Evolutionary conservation across 2,113 vertebrate species (phyloP), one percentile per base, ranked within the genome.

Genomic region (Verasper variegatus): DNA sequence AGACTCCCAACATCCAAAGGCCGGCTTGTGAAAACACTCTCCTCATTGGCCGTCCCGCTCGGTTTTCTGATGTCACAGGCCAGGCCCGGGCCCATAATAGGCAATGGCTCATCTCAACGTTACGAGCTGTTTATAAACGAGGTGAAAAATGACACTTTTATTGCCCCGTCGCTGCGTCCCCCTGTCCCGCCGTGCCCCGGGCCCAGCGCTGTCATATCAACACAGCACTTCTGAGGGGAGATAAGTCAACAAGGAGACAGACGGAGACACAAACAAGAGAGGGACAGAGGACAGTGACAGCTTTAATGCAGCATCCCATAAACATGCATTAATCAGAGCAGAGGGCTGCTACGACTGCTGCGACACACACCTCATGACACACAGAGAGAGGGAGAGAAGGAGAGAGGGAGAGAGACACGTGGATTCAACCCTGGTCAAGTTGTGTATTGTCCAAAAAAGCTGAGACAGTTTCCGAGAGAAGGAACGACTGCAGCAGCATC

Each of bases 131-230:
- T 93, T 92, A 93, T 73, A 87, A 86, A 71, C 12, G 13, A 81
- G 75, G 86, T 90, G 88, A 91, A 90, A 91, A 93, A 92, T 82
- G 86, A 88, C 87, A 89, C 86, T 91, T 94, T 94, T 92, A 93
- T 92, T 93, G 84, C 76, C 21, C 55, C 57, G 4, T 42, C 51
- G 76, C 75, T 37, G 65, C 61, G 37, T 77, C 83, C 68, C 74
- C 66, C 72, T 77, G 70, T 89, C 86, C 82, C 71, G 64, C 69
- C 18, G 3, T 68, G 68, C 18, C 76, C 84, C 37, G 0, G 21
- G n/a, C 49, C 71, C 56, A 55, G n/a, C 84, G 72, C 68, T 74
- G 86, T 79, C 81, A 80, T 67, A 82, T 89, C 72, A 74, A 17
- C 31, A 76, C 65, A 81, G 78, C 65, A 56, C 68, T 72, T 87